Percentiles rank a stretch among this genome's conserved stretches.
Conservation (phyloP, 2,113 vertebrate species). For the Rhinolophus ferrumequinum region DNA sequence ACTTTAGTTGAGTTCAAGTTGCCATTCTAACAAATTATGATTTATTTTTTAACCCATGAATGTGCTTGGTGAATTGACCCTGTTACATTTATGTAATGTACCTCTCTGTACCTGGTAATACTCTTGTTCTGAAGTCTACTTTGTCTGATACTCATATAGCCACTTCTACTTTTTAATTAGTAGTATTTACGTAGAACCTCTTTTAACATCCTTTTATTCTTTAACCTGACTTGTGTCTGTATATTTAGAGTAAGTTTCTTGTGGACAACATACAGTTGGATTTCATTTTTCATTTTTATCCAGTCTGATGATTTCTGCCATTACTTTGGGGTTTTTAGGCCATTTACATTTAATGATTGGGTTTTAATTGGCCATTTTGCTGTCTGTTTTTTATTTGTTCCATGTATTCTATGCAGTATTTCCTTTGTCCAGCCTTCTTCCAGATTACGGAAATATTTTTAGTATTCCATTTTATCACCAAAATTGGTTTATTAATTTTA, state of each 20-base stretch:
- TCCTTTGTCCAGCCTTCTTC: not conserved
- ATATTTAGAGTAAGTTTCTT: not conserved
- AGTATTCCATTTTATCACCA: not conserved
- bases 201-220: not conserved
- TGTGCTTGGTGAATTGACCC: not conserved
- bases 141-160: not conserved
- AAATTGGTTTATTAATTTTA: not conserved
- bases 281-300: constrained; percentile 47
- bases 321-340: not conserved
- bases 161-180: not conserved
- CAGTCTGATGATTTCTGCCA: not conserved
- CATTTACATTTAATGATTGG: not conserved
- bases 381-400: not conserved
- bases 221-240: not conserved
- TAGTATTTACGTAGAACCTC: not conserved
- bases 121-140: not conserved
- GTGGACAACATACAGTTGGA: not conserved
- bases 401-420: not conserved
- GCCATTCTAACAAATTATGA: not conserved
- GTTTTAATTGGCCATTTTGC: not conserved
- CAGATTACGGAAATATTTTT: not conserved
- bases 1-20: not conserved
- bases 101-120: not conserved
- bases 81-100: not conserved
- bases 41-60: not conserved